phyloP scores from a whole-genome alignment of 2,797 vertebrate genomes.

The Phoebastria nigripes region DNA sequence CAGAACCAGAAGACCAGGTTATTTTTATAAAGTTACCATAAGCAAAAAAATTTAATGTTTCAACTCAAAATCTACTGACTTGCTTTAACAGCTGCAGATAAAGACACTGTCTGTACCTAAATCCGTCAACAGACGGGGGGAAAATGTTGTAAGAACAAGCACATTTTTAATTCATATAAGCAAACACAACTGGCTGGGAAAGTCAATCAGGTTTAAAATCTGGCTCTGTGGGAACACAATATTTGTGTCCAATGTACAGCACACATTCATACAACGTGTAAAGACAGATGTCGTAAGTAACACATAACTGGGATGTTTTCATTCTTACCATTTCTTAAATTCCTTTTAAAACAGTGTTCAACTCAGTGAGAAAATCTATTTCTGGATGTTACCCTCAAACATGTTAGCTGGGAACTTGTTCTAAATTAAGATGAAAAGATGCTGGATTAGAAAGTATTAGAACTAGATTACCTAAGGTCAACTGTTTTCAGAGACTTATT shows the following conservation, averaged over 20 bases:
- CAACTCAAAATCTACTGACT: neutral
- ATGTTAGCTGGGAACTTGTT: neutral
- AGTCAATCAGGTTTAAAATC: neutral
- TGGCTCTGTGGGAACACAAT: neutral
- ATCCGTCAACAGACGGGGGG: neutral
- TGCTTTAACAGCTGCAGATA: neutral
- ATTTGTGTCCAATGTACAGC: neutral
- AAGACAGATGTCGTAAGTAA: neutral
- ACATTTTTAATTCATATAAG: neutral
- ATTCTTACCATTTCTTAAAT: neutral
- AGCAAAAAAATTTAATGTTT: neutral
- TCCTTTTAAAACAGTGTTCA: neutral
- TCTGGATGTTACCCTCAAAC: neutral
- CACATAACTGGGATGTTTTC: neutral
- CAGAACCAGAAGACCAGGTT: neutral
- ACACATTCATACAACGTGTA: neutral
- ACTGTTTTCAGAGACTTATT: neutral
- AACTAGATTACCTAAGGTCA: constrained; percentile 18
- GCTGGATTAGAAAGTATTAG: constrained; percentile 29
- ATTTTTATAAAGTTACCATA: neutral
- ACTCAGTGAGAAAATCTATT: neutral
- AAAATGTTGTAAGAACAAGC: neutral
- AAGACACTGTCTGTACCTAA: neutral
- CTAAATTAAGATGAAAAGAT: constrained; percentile 31
- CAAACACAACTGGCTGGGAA: neutral